Conservation (phyloP, 2,797 vertebrate species). For the Mormyrops boulengeri region DNA sequence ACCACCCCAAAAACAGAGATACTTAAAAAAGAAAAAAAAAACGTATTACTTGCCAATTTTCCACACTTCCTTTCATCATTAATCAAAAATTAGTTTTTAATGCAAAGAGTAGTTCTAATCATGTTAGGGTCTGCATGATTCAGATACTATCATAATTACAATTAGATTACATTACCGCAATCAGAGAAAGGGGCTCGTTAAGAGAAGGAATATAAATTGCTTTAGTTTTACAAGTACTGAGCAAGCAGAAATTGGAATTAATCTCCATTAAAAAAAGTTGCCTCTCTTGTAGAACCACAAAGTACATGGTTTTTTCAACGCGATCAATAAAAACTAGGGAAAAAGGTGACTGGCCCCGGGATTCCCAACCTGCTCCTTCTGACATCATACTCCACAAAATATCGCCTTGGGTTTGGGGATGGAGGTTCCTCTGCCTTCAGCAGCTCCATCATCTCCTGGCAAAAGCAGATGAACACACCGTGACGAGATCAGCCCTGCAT, state of each 20-base stretch:
- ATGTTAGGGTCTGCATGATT: conserved; percentile 98
- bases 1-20: conserved; percentile 73
- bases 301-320: conserved; percentile 84
- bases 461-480: background rate
- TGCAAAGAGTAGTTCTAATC: conserved; percentile 99
- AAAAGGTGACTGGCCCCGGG: conserved; percentile 61
- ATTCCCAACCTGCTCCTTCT: background rate
- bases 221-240: conserved; percentile 99
- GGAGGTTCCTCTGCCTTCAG: background rate
- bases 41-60: conserved; percentile 99
- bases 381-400: conserved; percentile 12
- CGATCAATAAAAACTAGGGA: conserved; percentile 91
- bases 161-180: conserved; percentile 99
- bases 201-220: conserved; percentile 99
- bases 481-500: background rate
- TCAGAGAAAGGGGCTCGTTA: conserved; percentile 99
- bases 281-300: conserved; percentile 91
- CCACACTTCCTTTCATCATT: conserved; percentile 99
- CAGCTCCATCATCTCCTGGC: background rate
- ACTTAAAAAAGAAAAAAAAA: conserved; percentile 67
- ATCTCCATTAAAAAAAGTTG: conserved; percentile 98
- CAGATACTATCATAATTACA: conserved; percentile 99
- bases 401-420: conserved; percentile 28
- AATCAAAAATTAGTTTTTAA: conserved; percentile 99
- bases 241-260: conserved; percentile 99